These are phyloP conservation scores for Popillia japonica DNA, from an alignment of 1,140 invertebrate species.

Conservation along the genomic window DNA sequence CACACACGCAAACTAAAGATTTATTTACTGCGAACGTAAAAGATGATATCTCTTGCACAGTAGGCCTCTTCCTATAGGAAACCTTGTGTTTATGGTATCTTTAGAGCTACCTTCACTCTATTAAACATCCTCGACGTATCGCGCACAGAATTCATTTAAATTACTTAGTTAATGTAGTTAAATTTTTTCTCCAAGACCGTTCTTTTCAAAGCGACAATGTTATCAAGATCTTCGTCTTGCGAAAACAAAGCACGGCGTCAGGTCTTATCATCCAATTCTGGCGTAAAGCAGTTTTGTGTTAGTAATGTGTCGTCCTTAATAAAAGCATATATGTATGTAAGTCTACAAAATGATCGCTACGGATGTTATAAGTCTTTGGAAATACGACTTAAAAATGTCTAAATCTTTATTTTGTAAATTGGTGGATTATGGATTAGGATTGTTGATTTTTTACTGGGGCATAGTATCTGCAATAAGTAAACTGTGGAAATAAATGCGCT, in stretches of 20 bases:
- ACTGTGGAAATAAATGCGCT: no score
- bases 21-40: conserved; percentile 37
- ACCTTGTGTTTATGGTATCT: conserved; percentile 28
- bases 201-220: conserved; percentile 30
- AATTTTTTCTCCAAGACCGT: not conserved
- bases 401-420: not conserved
- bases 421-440: no score
- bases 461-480: no score
- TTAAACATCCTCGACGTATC: conserved; percentile 6
- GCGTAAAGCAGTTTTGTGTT: not conserved
- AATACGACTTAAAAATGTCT: not conserved
- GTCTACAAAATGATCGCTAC: not conserved
- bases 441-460: no score
- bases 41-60: conserved; percentile 31
- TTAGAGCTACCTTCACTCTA: conserved; percentile 27
- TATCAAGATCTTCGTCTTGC: not conserved
- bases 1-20: conserved; percentile 36
- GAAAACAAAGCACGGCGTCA: not conserved
- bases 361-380: not conserved
- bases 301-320: not conserved
- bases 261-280: not conserved
- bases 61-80: conserved; percentile 15
- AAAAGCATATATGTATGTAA: not conserved
- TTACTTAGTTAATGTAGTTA: conserved; percentile 37
- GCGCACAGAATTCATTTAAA: conserved; percentile 17